A percentile compares a stretch with the other conserved stretches of the same genome.
These are phyloP conservation scores for Ciona savignyi DNA, from an alignment of 23 tunicate species.

Conservation along the genomic window DNA sequence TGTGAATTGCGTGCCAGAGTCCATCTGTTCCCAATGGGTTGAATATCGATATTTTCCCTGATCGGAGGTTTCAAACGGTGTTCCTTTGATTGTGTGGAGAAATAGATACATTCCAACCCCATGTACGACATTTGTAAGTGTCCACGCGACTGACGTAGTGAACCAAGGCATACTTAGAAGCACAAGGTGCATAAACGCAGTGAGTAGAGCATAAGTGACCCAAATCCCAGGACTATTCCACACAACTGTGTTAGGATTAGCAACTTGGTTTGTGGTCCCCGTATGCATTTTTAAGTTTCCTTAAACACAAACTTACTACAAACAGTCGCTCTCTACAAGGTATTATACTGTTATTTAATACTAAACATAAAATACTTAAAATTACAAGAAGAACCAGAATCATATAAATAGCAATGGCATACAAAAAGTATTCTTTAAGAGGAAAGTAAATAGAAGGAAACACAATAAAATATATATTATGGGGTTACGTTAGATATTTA, in stretches of 20 bases:
- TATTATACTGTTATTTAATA: too few species aligned
- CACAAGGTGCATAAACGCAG: conserved; percentile 75
- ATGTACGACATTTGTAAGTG: conserved; percentile 94
- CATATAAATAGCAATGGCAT: too few species aligned
- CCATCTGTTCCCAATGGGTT: conserved; percentile 99
- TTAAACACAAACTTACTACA: too few species aligned
- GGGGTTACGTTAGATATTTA: too few species aligned
- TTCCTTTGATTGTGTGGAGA: conserved; percentile 96
- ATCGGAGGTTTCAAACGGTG: conserved; percentile 95
- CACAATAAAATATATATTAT: too few species aligned
- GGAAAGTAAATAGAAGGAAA: too few species aligned
- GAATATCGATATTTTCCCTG: conserved; percentile 93
- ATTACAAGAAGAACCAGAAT: too few species aligned
- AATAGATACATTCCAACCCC: conserved; percentile 86
- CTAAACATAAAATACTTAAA: too few species aligned
- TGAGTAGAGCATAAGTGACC: conserved; percentile 66
- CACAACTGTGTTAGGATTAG: conserved; percentile 93
- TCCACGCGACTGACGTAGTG: conserved; percentile 82
- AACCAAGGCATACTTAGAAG: conserved; percentile 97
- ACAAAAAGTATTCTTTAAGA: too few species aligned
- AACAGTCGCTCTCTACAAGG: too few species aligned
- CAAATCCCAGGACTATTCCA: conserved; percentile 99
- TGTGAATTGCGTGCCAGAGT: conserved; percentile 89
- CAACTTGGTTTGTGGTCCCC: conserved; percentile 88
- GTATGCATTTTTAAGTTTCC: conserved; percentile 85